Evolutionary conservation across 2,797 vertebrate species (phyloP).

Genomic region (Borostomias antarcticus): DNA sequence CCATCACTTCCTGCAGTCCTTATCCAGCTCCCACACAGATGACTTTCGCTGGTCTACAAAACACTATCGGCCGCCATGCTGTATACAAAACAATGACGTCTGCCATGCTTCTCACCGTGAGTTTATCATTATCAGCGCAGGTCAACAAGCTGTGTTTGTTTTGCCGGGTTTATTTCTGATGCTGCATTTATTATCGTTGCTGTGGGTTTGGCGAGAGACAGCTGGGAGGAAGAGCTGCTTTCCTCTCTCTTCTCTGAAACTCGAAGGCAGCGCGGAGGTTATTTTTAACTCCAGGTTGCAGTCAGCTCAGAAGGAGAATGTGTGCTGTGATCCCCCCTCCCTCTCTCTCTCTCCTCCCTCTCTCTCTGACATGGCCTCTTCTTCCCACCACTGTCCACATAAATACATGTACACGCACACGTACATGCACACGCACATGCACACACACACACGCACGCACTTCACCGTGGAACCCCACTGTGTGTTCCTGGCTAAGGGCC

Average conservation of each 20-base stretch:
- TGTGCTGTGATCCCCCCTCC: background rate
- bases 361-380: background rate
- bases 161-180: background rate
- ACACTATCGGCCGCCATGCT: too few species aligned
- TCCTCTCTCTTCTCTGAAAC: conserved; percentile 17
- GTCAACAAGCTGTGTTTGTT: background rate
- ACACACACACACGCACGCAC: background rate
- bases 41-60: too few species aligned
- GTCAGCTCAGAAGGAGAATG: background rate
- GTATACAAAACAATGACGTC: too few species aligned
- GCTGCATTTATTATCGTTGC: background rate
- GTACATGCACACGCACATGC: background rate
- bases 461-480: background rate
- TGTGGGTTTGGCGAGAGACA: conserved; percentile 25
- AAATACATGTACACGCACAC: conserved; percentile 10
- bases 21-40: too few species aligned
- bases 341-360: background rate
- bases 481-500: background rate
- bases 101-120: background rate
- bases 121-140: background rate
- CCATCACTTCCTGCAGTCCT: too few species aligned
- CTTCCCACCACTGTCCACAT: background rate
- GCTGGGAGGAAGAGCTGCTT: conserved; percentile 4
- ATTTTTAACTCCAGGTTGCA: conserved; percentile 32
- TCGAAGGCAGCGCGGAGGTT: conserved; percentile 21